Evolutionary conservation across 1,140 invertebrate species (phyloP).

Genomic region (roundworm (Caenorhabditis elegans)): WBcel235 BX284606.5:11351501-11352000

Average conservation of each 20-base stretch:
- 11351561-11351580: conserved; percentile 14
- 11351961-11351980: neutral
- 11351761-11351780: neutral
- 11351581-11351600: too few species aligned
- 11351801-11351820: neutral
- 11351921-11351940: neutral
- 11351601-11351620: too few species aligned
- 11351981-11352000: neutral
- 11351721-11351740: neutral
- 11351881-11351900: conserved; percentile 5
- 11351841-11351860: neutral
- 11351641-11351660: too few species aligned
- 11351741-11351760: conserved; percentile 10
- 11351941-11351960: neutral
- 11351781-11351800: neutral
- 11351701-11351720: neutral
- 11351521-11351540: neutral
- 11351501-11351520: neutral
- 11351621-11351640: too few species aligned
- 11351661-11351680: too few species aligned
- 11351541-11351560: neutral
- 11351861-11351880: neutral
- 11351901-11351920: neutral
- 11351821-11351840: neutral
- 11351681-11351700: neutral